These are phyloP conservation scores for Palythoa caribaeorum DNA, from an alignment of 92 coral and sea anemone genomes.

Conservation along the genomic window DNA sequence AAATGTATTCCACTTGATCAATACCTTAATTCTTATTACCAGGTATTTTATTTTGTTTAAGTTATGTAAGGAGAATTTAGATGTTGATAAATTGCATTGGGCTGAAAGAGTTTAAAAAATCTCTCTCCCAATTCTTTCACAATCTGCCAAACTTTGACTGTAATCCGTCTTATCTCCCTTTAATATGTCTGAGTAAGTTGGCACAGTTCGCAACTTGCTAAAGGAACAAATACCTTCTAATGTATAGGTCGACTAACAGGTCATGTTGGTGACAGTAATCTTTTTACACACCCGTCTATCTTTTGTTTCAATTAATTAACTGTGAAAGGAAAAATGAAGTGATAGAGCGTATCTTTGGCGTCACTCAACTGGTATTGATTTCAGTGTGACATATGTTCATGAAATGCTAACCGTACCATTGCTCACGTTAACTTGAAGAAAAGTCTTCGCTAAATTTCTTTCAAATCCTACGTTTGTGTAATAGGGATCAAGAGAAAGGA, in stretches of 20 bases:
- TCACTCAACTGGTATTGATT: constrained; percentile 19
- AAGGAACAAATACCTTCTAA: neutral
- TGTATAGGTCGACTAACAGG: neutral
- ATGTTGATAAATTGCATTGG: no score
- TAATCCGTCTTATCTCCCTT: no score
- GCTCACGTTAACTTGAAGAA: constrained; percentile 10
- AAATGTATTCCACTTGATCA: no score
- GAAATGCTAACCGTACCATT: constrained; percentile 29
- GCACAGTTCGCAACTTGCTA: neutral
- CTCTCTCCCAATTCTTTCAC: no score
- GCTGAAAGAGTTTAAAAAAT: no score
- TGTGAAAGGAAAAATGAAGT: constrained; percentile 18
- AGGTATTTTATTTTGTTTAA: no score
- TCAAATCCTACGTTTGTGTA: neutral
- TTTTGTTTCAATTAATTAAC: neutral
- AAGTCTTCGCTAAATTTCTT: constrained; percentile 4
- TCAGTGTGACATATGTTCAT: constrained; percentile 28
- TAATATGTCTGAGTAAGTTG: no score
- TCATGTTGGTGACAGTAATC: constrained; percentile 4
- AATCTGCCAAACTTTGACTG: no score
- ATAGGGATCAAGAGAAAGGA: constrained; percentile 29
- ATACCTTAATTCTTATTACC: no score
- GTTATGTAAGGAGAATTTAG: no score
- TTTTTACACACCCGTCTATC: neutral
- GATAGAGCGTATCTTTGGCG: neutral